Base-by-base conservation (phyloP, 37 sponge, comb jelly and placozoan species). In the Mnemiopsis leidyi region DNA sequence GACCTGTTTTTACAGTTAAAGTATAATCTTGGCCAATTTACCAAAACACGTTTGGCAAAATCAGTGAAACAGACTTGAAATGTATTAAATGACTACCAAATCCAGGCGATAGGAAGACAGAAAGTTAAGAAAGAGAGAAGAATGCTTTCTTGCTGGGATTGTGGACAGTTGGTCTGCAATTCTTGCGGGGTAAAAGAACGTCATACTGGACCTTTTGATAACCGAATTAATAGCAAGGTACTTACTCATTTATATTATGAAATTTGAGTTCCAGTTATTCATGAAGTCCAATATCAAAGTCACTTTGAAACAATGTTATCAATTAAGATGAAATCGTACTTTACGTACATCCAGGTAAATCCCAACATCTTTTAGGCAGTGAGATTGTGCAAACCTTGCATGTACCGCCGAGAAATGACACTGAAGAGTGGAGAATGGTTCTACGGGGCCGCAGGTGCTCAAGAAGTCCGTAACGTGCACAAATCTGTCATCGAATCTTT, bases 361-460 rank as follows among this genome's bases (percentile, higher is more conserved):
- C 61, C 61, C 61, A 13, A 5, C 61, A 5, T 48, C 13, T 48
- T 48, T 48, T 13, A 48, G 61, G 33, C 34, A 0, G 36, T 77
- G 36, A 1, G 79, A 28, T 36, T 77, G 79, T 77, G 79, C 18
- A 77, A 77, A 36, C 79, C 79, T 33, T 77, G 79, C 35, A 16
- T 77, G 34, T 77, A 77, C 36, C 79, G 79, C 1, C 79, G 79
- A 20, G 79, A 77, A 32, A 77, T 77, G 79, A 31, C 79, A 1
- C 32, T 77, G 35, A 28, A 32, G 18, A 77, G 79, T 36, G 79
- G 79, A 77, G 79, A 77, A 36, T 77, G 79, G 79, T 77, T 77
- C 32, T 77, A 77, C 79, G 79, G 79, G 18, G 79, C 79, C 20
- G 79, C 16, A 1, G 79, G 79, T 21, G 79, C 35, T 3, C 33